Conservation (phyloP, 2,797 vertebrate genomes). For the Taeniopygia guttata region DNA sequence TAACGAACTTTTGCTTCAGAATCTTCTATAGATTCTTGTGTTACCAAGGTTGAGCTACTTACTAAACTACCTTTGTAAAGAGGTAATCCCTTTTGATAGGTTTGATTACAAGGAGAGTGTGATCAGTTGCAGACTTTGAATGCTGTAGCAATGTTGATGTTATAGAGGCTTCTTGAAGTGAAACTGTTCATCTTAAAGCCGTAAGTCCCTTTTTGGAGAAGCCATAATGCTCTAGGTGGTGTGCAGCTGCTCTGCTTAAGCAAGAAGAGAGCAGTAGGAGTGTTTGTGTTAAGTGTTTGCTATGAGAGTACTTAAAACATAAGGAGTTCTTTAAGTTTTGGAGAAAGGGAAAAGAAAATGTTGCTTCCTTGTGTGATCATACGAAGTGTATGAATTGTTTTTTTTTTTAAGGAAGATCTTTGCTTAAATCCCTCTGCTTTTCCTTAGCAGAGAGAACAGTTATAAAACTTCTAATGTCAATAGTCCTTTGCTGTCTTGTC, state of each 20-base stretch:
- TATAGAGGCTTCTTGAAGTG: neutral
- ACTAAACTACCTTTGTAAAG: neutral
- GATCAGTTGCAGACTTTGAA: neutral
- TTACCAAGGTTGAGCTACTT: neutral
- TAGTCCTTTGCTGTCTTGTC: neutral
- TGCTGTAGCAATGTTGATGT: fast-evolving
- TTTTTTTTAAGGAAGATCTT: neutral
- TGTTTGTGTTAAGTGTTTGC: neutral
- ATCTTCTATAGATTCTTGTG: neutral
- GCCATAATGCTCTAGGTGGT: neutral
- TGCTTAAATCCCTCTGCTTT: neutral
- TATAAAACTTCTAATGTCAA: neutral
- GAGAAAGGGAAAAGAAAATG: neutral
- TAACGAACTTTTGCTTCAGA: neutral
- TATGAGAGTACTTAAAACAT: neutral
- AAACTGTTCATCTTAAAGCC: neutral
- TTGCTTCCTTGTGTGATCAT: neutral
- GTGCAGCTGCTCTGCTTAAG: neutral
- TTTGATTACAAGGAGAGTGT: neutral
- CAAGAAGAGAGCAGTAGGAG: neutral
- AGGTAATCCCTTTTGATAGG: neutral
- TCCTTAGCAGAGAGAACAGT: neutral
- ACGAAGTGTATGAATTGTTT: neutral
- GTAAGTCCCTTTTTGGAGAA: neutral
- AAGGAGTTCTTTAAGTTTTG: neutral